phyloP scores from a whole-genome alignment of 1,140 invertebrate genomes.

The Bombyx mori region DNA sequence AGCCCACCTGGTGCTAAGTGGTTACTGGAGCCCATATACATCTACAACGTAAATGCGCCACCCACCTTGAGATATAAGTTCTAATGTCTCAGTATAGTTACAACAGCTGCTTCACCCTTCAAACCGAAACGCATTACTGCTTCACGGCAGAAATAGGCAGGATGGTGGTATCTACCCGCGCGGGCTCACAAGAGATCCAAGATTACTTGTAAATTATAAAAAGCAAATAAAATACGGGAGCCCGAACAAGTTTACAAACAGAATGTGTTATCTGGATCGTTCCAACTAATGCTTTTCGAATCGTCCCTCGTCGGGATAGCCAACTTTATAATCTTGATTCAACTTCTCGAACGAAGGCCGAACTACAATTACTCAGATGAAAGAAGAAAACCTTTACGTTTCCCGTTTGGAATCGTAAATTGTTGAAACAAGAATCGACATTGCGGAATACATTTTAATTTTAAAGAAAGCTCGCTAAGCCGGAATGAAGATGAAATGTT shows the following conservation, averaged over 20 bases:
- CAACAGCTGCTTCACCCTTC: too few relatives aligned
- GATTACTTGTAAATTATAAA: not conserved
- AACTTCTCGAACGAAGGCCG: conserved; percentile 31
- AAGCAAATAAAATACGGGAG: too few relatives aligned
- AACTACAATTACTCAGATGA: conserved; percentile 25
- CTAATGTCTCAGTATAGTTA: too few relatives aligned
- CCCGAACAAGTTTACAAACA: conserved; percentile 25
- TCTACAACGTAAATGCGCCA: too few relatives aligned
- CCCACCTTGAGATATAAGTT: too few relatives aligned
- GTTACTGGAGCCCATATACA: too few relatives aligned
- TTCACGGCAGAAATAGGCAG: too few relatives aligned
- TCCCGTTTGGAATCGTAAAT: conserved; percentile 10
- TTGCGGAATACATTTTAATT: conserved; percentile 5
- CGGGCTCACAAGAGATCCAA: not conserved
- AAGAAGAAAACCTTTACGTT: conserved; percentile 25
- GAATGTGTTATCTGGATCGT: conserved; percentile 35
- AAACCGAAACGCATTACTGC: too few relatives aligned
- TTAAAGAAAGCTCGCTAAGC: not conserved
- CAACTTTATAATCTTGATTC: conserved; percentile 44
- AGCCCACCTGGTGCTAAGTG: too few relatives aligned
- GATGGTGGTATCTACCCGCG: too few relatives aligned
- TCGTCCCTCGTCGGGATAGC: conserved; percentile 26
- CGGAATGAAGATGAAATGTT: conserved; percentile 2
- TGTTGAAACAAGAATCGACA: conserved; percentile 4
- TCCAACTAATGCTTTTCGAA: conserved; percentile 31